A percentile compares a stretch with the other conserved stretches of the same genome.
These are phyloP conservation scores for Dipodomys spectabilis DNA, from an alignment of 2,113 vertebrate species.

Conservation along the genomic window DNA sequence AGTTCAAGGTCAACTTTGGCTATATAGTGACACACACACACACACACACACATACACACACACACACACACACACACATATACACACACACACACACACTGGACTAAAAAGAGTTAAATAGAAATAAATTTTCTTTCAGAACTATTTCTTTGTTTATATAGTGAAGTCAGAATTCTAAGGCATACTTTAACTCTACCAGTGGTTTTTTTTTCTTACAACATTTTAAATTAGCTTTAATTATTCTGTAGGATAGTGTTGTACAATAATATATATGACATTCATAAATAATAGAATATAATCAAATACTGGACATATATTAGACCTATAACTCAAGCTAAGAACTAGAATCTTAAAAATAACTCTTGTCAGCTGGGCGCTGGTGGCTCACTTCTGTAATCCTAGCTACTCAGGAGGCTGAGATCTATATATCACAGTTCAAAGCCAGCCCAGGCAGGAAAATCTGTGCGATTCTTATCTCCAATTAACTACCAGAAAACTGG, in stretches of 20 bases:
- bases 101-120: background rate
- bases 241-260: background rate
- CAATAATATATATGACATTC: background rate
- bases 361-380: background rate
- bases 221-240: slow-evolving; percentile 25
- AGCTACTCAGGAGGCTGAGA: no score
- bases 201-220: background rate
- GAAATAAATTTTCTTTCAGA: slow-evolving; percentile 21
- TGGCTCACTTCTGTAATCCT: no score
- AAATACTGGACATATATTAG: background rate
- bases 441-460: no score
- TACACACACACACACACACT: no score
- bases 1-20: no score
- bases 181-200: background rate
- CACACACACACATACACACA: no score
- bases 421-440: no score
- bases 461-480: no score
- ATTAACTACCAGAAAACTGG: no score
- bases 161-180: slow-evolving; percentile 27
- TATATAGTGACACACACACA: no score
- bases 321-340: background rate
- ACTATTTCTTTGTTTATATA: slow-evolving; percentile 7
- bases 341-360: background rate
- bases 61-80: no score
- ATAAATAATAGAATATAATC: background rate